phyloP scores from a whole-genome alignment of 1,140 invertebrate genomes.

The Drosophila ananassae region DNA sequence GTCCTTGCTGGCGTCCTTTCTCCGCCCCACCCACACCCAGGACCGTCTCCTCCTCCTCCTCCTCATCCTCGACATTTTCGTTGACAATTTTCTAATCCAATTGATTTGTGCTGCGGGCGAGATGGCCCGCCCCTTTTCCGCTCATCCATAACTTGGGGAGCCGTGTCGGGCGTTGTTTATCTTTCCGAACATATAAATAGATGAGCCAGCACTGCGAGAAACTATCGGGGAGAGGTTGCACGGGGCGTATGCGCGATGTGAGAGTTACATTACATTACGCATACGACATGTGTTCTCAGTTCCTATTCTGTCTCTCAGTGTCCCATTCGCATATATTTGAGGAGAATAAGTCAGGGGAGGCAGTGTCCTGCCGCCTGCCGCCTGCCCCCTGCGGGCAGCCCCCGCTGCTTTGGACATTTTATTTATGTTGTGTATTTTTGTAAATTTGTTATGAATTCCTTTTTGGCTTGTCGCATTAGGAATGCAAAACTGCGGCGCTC shows the following conservation, averaged over 20 bases:
- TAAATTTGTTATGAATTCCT: conserved; percentile 72
- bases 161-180: conserved; percentile 70
- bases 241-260: neutral
- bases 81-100: conserved; percentile 81
- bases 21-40: neutral
- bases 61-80: conserved; percentile 38
- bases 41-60: neutral
- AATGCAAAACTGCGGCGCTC: conserved; percentile 69
- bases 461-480: conserved; percentile 71
- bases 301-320: neutral
- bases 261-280: neutral
- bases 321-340: conserved; percentile 1
- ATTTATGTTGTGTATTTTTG: conserved; percentile 67
- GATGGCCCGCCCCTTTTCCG: conserved; percentile 1
- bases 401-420: conserved; percentile 53
- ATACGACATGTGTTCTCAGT: neutral
- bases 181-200: conserved; percentile 51
- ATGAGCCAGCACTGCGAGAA: conserved; percentile 13
- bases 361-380: neutral
- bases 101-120: conserved; percentile 78
- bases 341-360: neutral
- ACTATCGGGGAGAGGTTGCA: neutral
- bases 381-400: too few species aligned
- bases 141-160: conserved; percentile 51
- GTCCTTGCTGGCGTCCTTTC: conserved; percentile 3